phyloP scores from a whole-genome alignment of 30 jellyfish, hydroid and myxozoan genomes.

The Pelagia noctiluca region DNA sequence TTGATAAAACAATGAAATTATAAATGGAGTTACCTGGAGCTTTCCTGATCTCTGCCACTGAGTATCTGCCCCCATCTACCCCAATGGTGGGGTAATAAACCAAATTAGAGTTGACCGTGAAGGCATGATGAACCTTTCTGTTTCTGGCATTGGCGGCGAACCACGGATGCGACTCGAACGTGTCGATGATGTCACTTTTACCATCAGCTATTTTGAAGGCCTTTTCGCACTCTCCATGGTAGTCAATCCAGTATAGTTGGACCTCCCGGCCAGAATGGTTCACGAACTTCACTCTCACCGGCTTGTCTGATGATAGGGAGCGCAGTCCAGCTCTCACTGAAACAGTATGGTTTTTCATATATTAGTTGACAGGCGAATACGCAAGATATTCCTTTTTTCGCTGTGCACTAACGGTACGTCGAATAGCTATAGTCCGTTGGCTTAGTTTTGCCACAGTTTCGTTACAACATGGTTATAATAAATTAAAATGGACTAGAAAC shows the following conservation, averaged over 20 bases:
- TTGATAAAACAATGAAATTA: neutral
- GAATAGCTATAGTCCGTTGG: too few relatives aligned
- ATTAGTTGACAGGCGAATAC: too few relatives aligned
- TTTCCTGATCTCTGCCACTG: slow-evolving; percentile 81
- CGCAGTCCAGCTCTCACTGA: slow-evolving; percentile 95
- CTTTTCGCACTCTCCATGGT: slow-evolving; percentile 94
- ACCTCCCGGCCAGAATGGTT: slow-evolving; percentile 98
- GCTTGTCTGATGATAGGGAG: slow-evolving; percentile 80
- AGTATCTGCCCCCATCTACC: slow-evolving; percentile 90
- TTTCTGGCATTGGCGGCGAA: slow-evolving; percentile 98
- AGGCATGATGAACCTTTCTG: slow-evolving; percentile 92
- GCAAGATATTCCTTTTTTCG: too few relatives aligned
- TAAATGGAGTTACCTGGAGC: slow-evolving; percentile 83
- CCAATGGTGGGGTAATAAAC: slow-evolving; percentile 89
- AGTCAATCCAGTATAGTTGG: slow-evolving; percentile 91
- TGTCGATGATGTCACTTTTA: slow-evolving; percentile 86
- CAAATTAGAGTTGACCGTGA: slow-evolving; percentile 81
- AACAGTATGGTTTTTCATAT: too few relatives aligned
- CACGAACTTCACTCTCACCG: slow-evolving; percentile 98
- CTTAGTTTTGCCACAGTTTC: too few relatives aligned
- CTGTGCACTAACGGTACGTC: too few relatives aligned
- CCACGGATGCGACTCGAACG: slow-evolving; percentile 98
- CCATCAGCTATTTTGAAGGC: slow-evolving; percentile 95
- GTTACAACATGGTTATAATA: too few relatives aligned
- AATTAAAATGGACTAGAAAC: too few relatives aligned